Evolutionary conservation across 2,888 invertebrate species (phyloP).

Genomic region (Lysandra bellargus): DNA sequence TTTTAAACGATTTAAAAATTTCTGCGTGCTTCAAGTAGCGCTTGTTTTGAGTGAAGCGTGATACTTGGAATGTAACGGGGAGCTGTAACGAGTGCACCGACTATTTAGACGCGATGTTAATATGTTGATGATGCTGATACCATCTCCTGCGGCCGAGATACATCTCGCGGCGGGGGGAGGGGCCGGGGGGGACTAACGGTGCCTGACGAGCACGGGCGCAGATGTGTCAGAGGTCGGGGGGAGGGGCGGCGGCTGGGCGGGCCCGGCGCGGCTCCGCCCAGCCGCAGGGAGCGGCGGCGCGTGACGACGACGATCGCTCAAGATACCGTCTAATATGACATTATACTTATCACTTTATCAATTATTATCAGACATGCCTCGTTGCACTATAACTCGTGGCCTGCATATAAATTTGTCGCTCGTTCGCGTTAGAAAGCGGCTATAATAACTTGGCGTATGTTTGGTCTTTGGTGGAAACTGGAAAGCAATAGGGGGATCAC

Average conservation of each 20-base stretch:
- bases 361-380: background rate
- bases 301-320: background rate
- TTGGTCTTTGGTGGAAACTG: background rate
- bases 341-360: slow-evolving; percentile 7
- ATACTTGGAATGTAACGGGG: background rate
- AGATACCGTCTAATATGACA: background rate
- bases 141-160: slow-evolving; percentile 7
- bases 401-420: background rate
- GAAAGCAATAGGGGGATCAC: background rate
- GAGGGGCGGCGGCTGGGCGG: slow-evolving; percentile 13
- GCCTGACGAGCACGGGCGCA: background rate
- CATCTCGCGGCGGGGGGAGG: background rate
- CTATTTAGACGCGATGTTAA: slow-evolving; percentile 6
- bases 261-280: background rate
- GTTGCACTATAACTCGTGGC: background rate
- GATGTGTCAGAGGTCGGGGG: slow-evolving; percentile 13
- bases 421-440: background rate
- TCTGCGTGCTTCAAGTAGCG: background rate
- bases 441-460: background rate
- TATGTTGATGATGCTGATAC: background rate
- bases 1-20: background rate
- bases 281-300: background rate
- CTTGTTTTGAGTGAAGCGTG: background rate
- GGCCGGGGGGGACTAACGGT: background rate
- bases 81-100: background rate